These are phyloP conservation scores for Lepidurus couesii DNA, from an alignment of 1,140 invertebrate genomes.

Conservation along the genomic window DNA sequence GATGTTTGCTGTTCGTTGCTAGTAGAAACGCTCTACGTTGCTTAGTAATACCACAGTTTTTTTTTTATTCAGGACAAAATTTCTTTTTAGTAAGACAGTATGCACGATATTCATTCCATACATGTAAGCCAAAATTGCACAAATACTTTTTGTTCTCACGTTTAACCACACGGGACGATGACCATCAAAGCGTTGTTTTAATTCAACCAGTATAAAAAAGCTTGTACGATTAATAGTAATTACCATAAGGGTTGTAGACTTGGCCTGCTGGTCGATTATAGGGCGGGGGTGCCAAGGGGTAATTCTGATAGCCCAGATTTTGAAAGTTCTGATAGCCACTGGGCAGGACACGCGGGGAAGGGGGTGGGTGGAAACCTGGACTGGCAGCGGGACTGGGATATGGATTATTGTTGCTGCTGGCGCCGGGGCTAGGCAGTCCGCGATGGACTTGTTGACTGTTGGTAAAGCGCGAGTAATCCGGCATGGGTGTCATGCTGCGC, in stretches of 20 bases:
- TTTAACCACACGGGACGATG: constrained; percentile 1
- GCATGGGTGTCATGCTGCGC: constrained; percentile 24
- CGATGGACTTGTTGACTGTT: constrained; percentile 18
- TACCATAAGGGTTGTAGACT: constrained; percentile 10
- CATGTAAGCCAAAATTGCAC: not conserved
- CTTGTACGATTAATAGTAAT: constrained; percentile 22
- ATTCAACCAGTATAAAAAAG: constrained; percentile 7
- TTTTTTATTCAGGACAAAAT: constrained; percentile 3
- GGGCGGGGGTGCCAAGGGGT: not conserved
- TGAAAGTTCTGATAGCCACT: constrained; percentile 31
- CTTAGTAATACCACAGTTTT: constrained; percentile 1
- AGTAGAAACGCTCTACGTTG: not conserved
- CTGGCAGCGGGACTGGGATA: constrained; percentile 33
- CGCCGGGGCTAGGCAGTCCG: not conserved
- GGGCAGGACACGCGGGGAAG: constrained; percentile 31
- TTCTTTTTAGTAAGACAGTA: not conserved
- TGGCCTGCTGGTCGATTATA: constrained; percentile 6
- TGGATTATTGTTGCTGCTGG: constrained; percentile 30
- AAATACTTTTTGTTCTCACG: constrained; percentile 11
- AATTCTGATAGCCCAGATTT: constrained; percentile 29
- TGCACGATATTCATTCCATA: constrained; percentile 5
- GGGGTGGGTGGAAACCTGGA: constrained; percentile 28
- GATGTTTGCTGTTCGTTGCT: not conserved
- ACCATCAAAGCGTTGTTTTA: constrained; percentile 22
- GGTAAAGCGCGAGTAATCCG: constrained; percentile 8